Base-by-base conservation (phyloP, 2,888 invertebrate species). In the Panzeria rudis region DNA sequence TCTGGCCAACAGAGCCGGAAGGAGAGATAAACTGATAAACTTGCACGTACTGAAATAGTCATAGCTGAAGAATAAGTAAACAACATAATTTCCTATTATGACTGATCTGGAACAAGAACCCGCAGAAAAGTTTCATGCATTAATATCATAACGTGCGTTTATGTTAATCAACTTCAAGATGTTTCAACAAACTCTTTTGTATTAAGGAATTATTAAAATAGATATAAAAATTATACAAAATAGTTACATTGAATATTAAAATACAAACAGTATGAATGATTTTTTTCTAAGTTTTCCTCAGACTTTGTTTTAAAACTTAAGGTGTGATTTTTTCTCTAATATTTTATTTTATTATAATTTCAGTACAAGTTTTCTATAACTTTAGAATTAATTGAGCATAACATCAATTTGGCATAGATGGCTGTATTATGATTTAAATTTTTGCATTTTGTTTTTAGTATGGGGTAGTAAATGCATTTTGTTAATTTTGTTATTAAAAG, bases 361-460 rank as follows among this genome's bases (percentile, higher is more conserved):
- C 20, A 25, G 3, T 38, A 15, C 20, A 20, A 59, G 11, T n/a
- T 41, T 38, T 56, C 56, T 59, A 59, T 20, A 25, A 3, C 25
- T 25, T 52, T 11, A 87, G 77, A 88, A 88, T 89, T 91, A 90
- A 90, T 90, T 90, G 90, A 90, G 90, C 91, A 89, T 88, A 91
- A 89, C 91, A 88, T 84, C 86, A 86, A 72, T 89, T 66, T 68
- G 56, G 75, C 59, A 29, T 35, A 61, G 68, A 62, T 75, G 69
- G 69, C 81, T 59, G 44, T 50, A 52, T 47, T 68, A 38, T 35
- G n/a, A 44, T 77, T 66, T 54, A n/a, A n/a, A n/a, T 41, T 5
- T 1, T 29, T 29, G 29, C 20, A 13, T 61, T 44, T 11, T 56
- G 5, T 29, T 29, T 29, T 32, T 11, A 8, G 35, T 13, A 62